Evolutionary conservation across 2,113 vertebrate species (phyloP).

Genomic region (Peucedramus taeniatus): DNA sequence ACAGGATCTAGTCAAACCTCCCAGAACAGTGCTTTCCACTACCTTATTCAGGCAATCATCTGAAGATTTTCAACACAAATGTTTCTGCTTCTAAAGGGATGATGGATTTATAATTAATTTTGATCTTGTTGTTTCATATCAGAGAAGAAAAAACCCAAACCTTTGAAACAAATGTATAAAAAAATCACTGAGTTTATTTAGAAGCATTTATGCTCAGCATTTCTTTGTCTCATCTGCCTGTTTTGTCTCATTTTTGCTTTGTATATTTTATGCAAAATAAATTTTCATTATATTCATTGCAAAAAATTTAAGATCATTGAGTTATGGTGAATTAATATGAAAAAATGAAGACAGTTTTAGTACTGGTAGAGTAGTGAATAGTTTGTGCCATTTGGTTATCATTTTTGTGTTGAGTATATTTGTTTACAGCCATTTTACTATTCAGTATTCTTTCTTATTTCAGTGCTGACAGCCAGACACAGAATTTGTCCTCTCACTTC

Average conservation of each 20-base stretch:
- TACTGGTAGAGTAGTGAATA: background rate
- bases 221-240: background rate
- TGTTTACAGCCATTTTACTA: background rate
- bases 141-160: background rate
- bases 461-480: background rate
- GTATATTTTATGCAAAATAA: background rate
- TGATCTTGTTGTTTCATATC: background rate
- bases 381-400: background rate
- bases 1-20: background rate
- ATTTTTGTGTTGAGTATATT: background rate
- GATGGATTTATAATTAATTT: background rate
- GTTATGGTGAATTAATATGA: background rate
- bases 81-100: background rate
- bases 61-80: background rate
- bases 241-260: background rate
- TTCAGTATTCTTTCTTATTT: background rate
- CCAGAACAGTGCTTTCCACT: background rate
- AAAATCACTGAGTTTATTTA: background rate
- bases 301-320: background rate
- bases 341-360: background rate
- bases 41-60: background rate
- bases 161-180: background rate
- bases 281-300: background rate
- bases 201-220: background rate
- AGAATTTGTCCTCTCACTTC: background rate